These are phyloP conservation scores for Hypsopygia costalis DNA, from an alignment of 2,888 invertebrate species.

Conservation along the genomic window DNA sequence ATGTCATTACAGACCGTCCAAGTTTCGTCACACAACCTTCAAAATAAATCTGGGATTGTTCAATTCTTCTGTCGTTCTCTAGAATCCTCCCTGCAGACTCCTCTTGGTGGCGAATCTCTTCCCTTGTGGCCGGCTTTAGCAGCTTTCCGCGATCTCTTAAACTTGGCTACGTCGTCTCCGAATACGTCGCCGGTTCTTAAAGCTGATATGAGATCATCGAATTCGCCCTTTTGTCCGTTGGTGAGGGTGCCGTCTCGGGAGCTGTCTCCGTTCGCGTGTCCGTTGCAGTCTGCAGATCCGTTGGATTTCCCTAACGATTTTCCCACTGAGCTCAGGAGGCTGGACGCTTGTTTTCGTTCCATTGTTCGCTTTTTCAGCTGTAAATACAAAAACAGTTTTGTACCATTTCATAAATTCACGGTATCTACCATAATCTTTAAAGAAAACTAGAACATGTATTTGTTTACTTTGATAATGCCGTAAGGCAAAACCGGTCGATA, in stretches of 20 bases:
- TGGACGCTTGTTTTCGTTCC: slow-evolving; percentile 91
- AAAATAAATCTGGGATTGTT: slow-evolving; percentile 18
- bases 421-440: too few relatives aligned
- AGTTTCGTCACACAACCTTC: neutral
- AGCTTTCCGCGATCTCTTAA: slow-evolving; percentile 76
- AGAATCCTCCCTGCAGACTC: slow-evolving; percentile 65
- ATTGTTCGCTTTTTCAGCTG: slow-evolving; percentile 91
- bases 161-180: slow-evolving; percentile 97
- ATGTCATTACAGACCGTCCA: neutral
- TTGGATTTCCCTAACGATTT: slow-evolving; percentile 84
- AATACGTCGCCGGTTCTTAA: slow-evolving; percentile 96
- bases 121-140: slow-evolving; percentile 67
- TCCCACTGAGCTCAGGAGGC: slow-evolving; percentile 87
- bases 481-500: too few relatives aligned
- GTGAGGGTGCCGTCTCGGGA: slow-evolving; percentile 56
- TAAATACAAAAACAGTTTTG: neutral
- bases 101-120: slow-evolving; percentile 67
- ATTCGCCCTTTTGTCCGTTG: slow-evolving; percentile 89
- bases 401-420: too few relatives aligned
- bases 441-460: too few relatives aligned
- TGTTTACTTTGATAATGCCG: too few relatives aligned
- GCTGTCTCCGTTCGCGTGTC: slow-evolving; percentile 55
- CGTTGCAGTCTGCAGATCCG: slow-evolving; percentile 77
- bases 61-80: slow-evolving; percentile 72
- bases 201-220: slow-evolving; percentile 97